These are phyloP conservation scores for Trichomalopsis sarcophagae DNA, from an alignment of 1,140 invertebrate genomes.

Conservation along the genomic window DNA sequence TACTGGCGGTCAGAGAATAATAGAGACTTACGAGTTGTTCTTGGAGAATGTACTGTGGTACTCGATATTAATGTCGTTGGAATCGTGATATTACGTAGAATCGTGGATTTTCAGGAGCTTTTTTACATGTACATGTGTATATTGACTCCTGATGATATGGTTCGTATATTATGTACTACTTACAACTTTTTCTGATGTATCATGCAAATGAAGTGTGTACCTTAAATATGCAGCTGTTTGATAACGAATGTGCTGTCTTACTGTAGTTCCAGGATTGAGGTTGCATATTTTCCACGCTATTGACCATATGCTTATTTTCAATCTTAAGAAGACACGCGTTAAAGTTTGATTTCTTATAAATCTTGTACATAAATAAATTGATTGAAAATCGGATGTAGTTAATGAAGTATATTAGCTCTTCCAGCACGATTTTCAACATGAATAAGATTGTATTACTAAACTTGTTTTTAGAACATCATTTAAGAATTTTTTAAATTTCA, in stretches of 20 bases:
- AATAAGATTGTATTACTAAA: neutral
- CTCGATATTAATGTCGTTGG: neutral
- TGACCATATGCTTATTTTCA: neutral
- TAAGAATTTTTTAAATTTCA: neutral
- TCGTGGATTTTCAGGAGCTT: conserved; percentile 56
- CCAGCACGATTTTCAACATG: conserved; percentile 9
- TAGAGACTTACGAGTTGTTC: no score
- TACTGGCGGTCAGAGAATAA: no score
- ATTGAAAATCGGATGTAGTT: conserved; percentile 2
- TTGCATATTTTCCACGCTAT: neutral
- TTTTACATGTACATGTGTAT: neutral
- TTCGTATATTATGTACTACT: no score
- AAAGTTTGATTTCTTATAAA: neutral
- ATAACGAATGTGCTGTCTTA: no score
- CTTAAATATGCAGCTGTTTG: no score
- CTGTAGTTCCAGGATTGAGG: no score
- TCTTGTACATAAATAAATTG: conserved; percentile 10
- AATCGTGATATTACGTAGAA: conserved; percentile 35
- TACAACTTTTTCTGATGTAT: neutral
- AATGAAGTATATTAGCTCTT: conserved; percentile 4
- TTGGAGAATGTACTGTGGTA: no score
- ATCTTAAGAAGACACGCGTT: neutral
- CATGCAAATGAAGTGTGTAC: neutral
- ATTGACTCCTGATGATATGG: neutral
- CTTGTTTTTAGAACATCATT: no score